Evolutionary conservation across 1,140 invertebrate species (phyloP).

Genomic region (Rhagoletis pomonella): DNA sequence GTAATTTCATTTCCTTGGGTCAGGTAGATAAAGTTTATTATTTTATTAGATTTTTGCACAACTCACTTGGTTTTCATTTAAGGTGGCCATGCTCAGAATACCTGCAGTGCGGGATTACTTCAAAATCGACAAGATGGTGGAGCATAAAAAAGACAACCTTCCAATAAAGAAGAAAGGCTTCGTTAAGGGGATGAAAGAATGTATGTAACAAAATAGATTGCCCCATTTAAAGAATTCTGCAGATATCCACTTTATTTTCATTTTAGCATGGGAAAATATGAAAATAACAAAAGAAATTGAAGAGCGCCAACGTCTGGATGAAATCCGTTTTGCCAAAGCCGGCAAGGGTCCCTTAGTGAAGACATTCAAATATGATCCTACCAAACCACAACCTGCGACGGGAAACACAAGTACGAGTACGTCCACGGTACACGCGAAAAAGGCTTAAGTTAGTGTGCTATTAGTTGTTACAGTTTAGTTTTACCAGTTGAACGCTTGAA

Average conservation of each 20-base stretch:
- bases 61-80: not conserved
- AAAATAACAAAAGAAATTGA: slow-evolving; percentile 86
- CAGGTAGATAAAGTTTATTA: too few relatives aligned
- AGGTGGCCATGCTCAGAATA: slow-evolving; percentile 84
- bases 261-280: slow-evolving; percentile 87
- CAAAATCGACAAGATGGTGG: slow-evolving; percentile 83
- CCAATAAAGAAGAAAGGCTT: slow-evolving; percentile 85
- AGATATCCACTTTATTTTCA: not conserved
- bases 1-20: too few relatives aligned
- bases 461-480: slow-evolving; percentile 40
- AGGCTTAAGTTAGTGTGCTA: slow-evolving; percentile 56
- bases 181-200: slow-evolving; percentile 85
- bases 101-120: slow-evolving; percentile 84
- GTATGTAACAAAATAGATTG: slow-evolving; percentile 76
- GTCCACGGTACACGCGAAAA: slow-evolving; percentile 58
- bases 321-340: slow-evolving; percentile 86
- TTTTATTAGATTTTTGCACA: too few relatives aligned
- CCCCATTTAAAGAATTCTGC: not conserved
- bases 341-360: slow-evolving; percentile 89
- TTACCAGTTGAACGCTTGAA: slow-evolving; percentile 27
- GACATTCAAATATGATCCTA: slow-evolving; percentile 92
- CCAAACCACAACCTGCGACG: slow-evolving; percentile 74
- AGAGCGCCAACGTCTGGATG: slow-evolving; percentile 84
- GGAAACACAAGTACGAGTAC: slow-evolving; percentile 42
- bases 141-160: slow-evolving; percentile 77